Conservation (phyloP, 2,888 invertebrate species). For the Biston stratarius region DNA sequence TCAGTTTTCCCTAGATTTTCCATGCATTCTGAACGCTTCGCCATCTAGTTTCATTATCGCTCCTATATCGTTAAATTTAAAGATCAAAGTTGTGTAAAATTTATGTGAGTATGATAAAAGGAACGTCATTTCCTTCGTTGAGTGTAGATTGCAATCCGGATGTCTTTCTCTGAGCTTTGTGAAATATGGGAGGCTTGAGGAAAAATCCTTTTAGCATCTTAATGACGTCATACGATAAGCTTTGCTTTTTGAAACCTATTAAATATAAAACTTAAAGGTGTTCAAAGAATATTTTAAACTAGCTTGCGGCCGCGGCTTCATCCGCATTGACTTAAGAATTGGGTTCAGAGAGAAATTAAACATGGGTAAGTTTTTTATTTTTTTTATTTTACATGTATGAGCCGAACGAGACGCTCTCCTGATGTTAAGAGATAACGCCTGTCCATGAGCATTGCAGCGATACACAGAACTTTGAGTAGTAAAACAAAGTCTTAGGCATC, state of each 20-base stretch:
- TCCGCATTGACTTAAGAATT: too few species aligned
- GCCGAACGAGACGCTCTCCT: too few species aligned
- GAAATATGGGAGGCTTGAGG: not conserved
- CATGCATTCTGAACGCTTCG: constrained; percentile 13
- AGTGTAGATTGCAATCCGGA: constrained; percentile 20
- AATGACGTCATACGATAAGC: constrained; percentile 1
- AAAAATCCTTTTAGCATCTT: not conserved
- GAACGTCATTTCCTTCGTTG: constrained; percentile 25
- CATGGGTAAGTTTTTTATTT: too few species aligned
- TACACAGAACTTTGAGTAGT: too few species aligned
- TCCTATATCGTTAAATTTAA: not conserved
- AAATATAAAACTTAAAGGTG: not conserved
- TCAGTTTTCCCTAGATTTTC: not conserved
- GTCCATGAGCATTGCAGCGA: too few species aligned
- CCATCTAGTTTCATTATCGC: constrained; percentile 1
- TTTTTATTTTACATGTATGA: too few species aligned
- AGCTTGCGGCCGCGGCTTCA: too few species aligned
- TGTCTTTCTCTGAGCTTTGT: constrained; percentile 24
- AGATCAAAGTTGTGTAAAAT: not conserved
- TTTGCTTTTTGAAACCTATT: not conserved
- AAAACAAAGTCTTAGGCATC: too few species aligned
- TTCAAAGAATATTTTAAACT: too few species aligned
- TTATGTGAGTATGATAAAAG: constrained; percentile 4
- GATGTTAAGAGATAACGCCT: too few species aligned
- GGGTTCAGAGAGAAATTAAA: too few species aligned